phyloP scores from a whole-genome alignment of 1,140 invertebrate species.

The Zaprionus taronus region DNA sequence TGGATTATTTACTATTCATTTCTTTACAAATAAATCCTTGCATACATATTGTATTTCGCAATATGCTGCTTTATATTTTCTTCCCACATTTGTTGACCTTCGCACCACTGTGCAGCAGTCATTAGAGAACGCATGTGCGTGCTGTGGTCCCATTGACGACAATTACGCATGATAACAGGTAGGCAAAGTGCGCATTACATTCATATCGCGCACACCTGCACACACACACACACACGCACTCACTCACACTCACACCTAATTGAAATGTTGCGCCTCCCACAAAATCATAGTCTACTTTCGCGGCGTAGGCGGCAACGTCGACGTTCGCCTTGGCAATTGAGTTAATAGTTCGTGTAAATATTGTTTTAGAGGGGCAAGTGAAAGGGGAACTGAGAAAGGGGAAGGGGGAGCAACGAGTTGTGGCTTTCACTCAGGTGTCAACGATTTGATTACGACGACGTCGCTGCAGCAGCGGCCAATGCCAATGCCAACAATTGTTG shows the following conservation, averaged over 20 bases:
- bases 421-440: slow-evolving; percentile 72
- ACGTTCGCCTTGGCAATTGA: slow-evolving; percentile 47
- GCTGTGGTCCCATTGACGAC: slow-evolving; percentile 12
- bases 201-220: slow-evolving; percentile 3
- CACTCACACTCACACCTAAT: slow-evolving; percentile 15
- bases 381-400: too few species aligned
- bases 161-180: slow-evolving; percentile 37
- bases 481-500: slow-evolving; percentile 30
- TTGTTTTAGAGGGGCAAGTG: slow-evolving; percentile 1
- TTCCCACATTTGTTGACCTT: not conserved
- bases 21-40: too few species aligned
- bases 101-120: slow-evolving; percentile 16
- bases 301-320: not conserved
- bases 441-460: slow-evolving; percentile 63
- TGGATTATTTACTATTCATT: too few species aligned
- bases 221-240: not conserved
- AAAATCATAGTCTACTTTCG: slow-evolving; percentile 68
- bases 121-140: slow-evolving; percentile 27
- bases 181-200: slow-evolving; percentile 15
- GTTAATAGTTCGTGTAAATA: slow-evolving; percentile 53
- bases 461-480: slow-evolving; percentile 56
- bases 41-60: not conserved
- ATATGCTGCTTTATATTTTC: not conserved
- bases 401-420: not conserved
- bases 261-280: slow-evolving; percentile 30